Evolutionary conservation across 2,113 vertebrate species (phyloP), one percentile per base, ranked within the genome.

Genomic region (Sapajus apella): DNA sequence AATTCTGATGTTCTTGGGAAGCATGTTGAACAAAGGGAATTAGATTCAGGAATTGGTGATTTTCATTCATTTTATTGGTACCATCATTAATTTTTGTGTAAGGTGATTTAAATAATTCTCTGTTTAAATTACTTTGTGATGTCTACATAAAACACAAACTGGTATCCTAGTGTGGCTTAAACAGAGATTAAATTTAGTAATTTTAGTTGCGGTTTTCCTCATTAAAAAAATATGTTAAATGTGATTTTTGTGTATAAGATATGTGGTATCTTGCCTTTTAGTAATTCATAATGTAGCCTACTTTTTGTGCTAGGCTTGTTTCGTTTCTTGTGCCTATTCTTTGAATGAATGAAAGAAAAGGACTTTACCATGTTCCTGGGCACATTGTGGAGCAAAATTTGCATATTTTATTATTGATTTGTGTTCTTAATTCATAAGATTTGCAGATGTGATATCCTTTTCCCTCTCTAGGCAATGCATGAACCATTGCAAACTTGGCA

Each of bases 401-500:
- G 82, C 18, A 35, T 88, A 6, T 70, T 87, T 3, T 89, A 13
- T 94, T 75, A 56, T 61, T 92, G 91, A 86, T 14, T 40, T 95
- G 23, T 93, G 30, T 9, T 94, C 55, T 91, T 56, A 95, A 80
- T 97, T 77, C 27, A 89, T 27, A 45, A 93, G 21, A 95, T 30
- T 76, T 66, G 4, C 61, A 66, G 47, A 3, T 84, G 76, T 79
- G 27, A 40, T 90, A 37, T 12, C 40, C 0, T 95, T 43, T 87
- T 90, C 88, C 61, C 82, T 95, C 90, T 95, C 68, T 97, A 99
- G 99, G 98, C 97, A 73, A 97, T 99, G 92, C 98, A 99, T 91
- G 99, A 99, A 17, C 98, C 99, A 87, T 99, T 99, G 66, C 99
- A 99, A 98, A 99, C 99, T 1, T 99, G 99, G 99, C 98, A 98